A percentile compares a stretch with the other conserved stretches of the same genome.
Conservation (phyloP, 2,797 vertebrate species). For the Chrosomus eos region DNA sequence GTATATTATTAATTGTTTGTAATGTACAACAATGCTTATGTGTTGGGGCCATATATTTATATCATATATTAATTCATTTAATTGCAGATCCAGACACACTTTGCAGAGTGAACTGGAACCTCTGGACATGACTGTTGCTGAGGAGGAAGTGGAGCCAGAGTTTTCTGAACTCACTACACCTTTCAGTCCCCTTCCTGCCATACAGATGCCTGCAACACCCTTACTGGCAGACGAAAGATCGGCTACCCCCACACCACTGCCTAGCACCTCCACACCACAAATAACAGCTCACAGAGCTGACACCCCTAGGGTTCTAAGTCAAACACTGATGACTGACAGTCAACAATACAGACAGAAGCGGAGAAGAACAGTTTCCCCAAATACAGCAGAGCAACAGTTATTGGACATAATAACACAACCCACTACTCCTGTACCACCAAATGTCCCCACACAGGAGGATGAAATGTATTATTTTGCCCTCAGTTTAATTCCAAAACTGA, state of each 20-base stretch:
- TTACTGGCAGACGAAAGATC: neutral
- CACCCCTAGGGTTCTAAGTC: neutral
- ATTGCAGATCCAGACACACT: neutral
- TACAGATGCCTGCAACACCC: neutral
- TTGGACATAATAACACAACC: neutral
- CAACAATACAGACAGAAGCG: neutral
- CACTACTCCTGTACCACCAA: neutral
- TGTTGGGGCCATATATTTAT: neutral
- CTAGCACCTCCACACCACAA: neutral
- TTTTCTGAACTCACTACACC: neutral
- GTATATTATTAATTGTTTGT: too few relatives aligned
- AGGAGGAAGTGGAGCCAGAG: neutral
- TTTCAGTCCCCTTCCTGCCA: neutral
- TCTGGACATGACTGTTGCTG: neutral
- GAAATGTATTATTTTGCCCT: constrained; percentile 2
- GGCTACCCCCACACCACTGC: neutral
- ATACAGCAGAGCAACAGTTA: neutral
- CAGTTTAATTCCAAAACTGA: neutral
- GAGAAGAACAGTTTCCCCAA: neutral
- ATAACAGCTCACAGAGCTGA: neutral
- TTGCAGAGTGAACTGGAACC: neutral
- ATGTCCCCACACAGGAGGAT: neutral
- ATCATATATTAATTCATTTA: neutral
- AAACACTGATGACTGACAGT: neutral
- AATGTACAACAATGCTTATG: too few relatives aligned